Base-by-base conservation (phyloP, 2,888 invertebrate genomes). In the Plemyria rubiginata region DNA sequence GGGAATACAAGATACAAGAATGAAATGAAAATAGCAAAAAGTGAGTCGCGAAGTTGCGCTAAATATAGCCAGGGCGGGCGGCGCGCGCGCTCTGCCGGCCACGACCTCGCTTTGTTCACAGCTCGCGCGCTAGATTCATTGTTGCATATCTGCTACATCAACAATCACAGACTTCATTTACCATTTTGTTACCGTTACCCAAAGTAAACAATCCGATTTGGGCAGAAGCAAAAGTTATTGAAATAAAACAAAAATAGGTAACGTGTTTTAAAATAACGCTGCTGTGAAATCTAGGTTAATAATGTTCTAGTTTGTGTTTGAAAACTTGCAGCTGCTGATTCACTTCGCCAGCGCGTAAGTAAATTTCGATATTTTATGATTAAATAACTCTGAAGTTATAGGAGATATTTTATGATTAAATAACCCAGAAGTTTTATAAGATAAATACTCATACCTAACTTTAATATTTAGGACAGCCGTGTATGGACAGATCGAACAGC, bases 1-100 rank as follows among this genome's bases (percentile, higher is more conserved):
- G 66, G 62, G 68, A 67, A 22, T 22, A 22, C 22, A 22, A 22
- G 22, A 82, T 78, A 77, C 80, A 82, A 89, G 87, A 90, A 88
- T 88, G 86, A 88, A 90, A 88, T 92, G 86, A 89, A 91, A 92
- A 92, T 91, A 92, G 92, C 92, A 90, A 89, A 87, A 87, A 81
- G 80, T 74, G 79, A 88, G 88, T 91, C 90, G 92, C 92, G 84
- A 91, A 90, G 92, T 88, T 86, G 79, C 72, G 84, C 92, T 92
- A 92, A 90, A 91, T 88, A 87, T 92, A 92, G 88, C 81, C 8
- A 40, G 86, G 84, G 84, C 80, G 81, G 84, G 81, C 78, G 75
- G 78, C 79, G 71, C 28, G 77, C 77, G 75, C 67, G 74, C 74
- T 77, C 78, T 16, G 74, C 69, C 75, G 72, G 38, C 40, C 71